phyloP scores from a whole-genome alignment of 92 coral and sea anemone genomes.

The Parazoanthus darwini region DNA sequence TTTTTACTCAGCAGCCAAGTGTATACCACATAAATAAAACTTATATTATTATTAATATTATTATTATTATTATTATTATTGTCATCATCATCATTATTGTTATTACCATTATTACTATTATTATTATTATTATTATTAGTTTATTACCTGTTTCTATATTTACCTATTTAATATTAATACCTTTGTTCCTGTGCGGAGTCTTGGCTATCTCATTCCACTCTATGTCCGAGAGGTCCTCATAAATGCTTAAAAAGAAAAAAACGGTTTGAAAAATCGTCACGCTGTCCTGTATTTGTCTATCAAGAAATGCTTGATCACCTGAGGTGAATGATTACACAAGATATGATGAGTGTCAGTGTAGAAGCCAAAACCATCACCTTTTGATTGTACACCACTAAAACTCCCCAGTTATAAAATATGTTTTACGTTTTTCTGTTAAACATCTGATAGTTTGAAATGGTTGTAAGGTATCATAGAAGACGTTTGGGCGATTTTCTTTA shows the following conservation, averaged over 20 bases:
- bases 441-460: no score
- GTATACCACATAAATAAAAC: no score
- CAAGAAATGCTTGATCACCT: background rate
- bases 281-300: background rate
- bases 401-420: no score
- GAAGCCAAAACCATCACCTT: background rate
- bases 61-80: no score
- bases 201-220: slow-evolving; percentile 14
- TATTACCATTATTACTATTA: no score
- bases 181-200: background rate
- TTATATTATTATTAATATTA: no score
- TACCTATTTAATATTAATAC: background rate
- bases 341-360: background rate
- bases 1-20: background rate
- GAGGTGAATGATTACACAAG: background rate
- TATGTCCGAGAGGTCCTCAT: slow-evolving; percentile 15
- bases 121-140: no score
- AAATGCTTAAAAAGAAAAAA: background rate
- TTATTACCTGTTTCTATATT: background rate
- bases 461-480: no score
- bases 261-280: no score
- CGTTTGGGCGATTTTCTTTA: no score
- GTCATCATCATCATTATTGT: no score
- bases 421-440: no score
- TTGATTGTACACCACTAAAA: background rate